Evolutionary conservation across 2,113 vertebrate species (phyloP), one percentile per base, ranked within the genome.

Genomic region (Oplegnathus fasciatus): DNA sequence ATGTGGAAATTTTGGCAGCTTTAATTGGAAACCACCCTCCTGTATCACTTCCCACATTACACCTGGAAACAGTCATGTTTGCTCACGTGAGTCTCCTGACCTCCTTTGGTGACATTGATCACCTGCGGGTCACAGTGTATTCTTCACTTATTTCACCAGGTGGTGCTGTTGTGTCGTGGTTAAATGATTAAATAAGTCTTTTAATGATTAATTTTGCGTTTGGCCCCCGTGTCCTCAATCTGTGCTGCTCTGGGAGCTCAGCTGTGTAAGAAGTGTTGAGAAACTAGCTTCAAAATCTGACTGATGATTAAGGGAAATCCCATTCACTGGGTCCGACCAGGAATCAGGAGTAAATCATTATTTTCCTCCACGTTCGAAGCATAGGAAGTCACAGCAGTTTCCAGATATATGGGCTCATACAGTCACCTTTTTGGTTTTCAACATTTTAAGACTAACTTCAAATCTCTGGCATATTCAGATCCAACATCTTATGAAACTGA

Each of bases 111-210:
- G 75, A 76, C 78, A 34, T 64, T 83, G 67, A 22, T 13, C 15
- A 9, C 8, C n/a, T n/a, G n/a, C n/a, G n/a, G 52, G 61, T 86
- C 67, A 78, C 14, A 4, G 6, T 82, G 72, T 78, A 3, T 9
- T 50, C 9, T 18, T 24, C 17, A 8, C 1, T 64, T 73, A 0
- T 24, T 17, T 9, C 93, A 80, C 65, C 57, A 91, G 92, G 44
- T 75, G 88, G 76, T 8, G 84, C 42, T 91, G 72, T 85, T 85
- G 71, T 6, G n/a, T 60, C 10, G 37, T 14, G 40, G 48, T 85
- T 75, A n/a, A 70, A 32, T 4, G 1, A 22, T 75, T 24, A n/a
- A 77, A 58, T 22, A 62, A 54, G 6, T 24, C 2, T 11, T 2
- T 9, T 50, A 50, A 64, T 52, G 0, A 76, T 81, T 75, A 0